A percentile compares a stretch with the other conserved stretches of the same genome.
These are phyloP conservation scores for Apamea monoglypha DNA, from an alignment of 2,888 invertebrate genomes.

Conservation along the genomic window DNA sequence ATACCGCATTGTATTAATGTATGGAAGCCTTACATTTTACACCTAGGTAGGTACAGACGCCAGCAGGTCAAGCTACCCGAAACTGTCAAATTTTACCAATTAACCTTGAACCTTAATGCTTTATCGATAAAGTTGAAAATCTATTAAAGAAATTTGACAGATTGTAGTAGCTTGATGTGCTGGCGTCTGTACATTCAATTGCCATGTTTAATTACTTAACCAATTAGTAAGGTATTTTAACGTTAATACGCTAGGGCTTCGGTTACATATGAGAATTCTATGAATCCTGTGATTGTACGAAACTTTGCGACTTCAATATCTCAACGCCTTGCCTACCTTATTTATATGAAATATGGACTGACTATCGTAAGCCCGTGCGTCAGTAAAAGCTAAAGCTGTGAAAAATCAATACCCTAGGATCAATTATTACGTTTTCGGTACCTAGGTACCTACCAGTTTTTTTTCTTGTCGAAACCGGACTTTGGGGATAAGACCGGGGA, in stretches of 20 bases:
- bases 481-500: not conserved
- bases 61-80: too few species aligned
- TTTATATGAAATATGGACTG: too few species aligned
- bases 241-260: slow-evolving; percentile 1
- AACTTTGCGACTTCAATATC: too few species aligned
- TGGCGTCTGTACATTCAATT: too few species aligned
- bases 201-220: not conserved
- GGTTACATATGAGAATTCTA: slow-evolving; percentile 20
- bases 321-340: not conserved
- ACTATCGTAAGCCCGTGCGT: not conserved
- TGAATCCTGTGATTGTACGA: not conserved
- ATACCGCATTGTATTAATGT: slow-evolving; percentile 34
- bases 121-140: too few species aligned
- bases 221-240: not conserved
- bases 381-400: not conserved
- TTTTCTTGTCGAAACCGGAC: not conserved
- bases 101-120: too few species aligned
- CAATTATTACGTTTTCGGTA: not conserved
- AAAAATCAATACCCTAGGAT: not conserved
- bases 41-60: too few species aligned
- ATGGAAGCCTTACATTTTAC: not conserved
- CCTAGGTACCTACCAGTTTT: not conserved
- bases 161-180: too few species aligned
- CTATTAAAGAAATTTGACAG: too few species aligned
- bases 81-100: too few species aligned